phyloP scores from a whole-genome alignment of 2,113 vertebrate genomes.

The Notarius lentiginosus region DNA sequence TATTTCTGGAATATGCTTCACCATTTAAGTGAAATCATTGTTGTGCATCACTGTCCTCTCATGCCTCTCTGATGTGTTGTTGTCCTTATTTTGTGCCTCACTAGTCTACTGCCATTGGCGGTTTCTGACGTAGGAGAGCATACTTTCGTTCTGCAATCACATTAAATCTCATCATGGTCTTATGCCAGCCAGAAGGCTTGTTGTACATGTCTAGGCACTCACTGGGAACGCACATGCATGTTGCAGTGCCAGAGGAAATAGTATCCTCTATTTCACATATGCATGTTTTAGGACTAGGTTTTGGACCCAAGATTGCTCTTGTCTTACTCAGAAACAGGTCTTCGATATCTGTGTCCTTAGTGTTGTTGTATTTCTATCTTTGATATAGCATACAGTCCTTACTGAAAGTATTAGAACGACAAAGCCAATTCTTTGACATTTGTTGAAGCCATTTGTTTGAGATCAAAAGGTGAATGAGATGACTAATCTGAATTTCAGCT shows the following conservation, averaged over 20 bases:
- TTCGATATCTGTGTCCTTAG: not conserved
- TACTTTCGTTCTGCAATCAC: slow-evolving; percentile 39
- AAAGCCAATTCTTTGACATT: not conserved
- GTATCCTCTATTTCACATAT: not conserved
- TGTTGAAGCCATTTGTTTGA: not conserved
- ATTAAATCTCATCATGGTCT: slow-evolving; percentile 42
- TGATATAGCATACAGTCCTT: not conserved
- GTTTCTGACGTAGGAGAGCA: slow-evolving; percentile 7
- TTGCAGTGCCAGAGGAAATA: slow-evolving; percentile 19
- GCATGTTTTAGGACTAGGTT: not conserved
- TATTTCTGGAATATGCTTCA: slow-evolving; percentile 18
- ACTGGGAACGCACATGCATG: slow-evolving; percentile 25
- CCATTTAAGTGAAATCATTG: slow-evolving; percentile 13
- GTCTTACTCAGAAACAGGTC: not conserved
- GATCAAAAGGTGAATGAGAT: not conserved
- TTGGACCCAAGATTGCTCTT: not conserved
- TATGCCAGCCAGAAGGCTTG: slow-evolving; percentile 23
- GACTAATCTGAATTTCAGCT: not conserved
- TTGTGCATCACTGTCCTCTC: slow-evolving; percentile 13
- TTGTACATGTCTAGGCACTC: slow-evolving; percentile 33
- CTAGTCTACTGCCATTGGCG: slow-evolving; percentile 30
- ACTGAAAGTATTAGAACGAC: not conserved
- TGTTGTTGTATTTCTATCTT: not conserved
- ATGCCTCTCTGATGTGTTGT: slow-evolving; percentile 31
- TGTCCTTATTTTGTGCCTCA: slow-evolving; percentile 37